Base-by-base conservation (phyloP, 1,140 invertebrate species). In the Potamilus streckersoni region DNA sequence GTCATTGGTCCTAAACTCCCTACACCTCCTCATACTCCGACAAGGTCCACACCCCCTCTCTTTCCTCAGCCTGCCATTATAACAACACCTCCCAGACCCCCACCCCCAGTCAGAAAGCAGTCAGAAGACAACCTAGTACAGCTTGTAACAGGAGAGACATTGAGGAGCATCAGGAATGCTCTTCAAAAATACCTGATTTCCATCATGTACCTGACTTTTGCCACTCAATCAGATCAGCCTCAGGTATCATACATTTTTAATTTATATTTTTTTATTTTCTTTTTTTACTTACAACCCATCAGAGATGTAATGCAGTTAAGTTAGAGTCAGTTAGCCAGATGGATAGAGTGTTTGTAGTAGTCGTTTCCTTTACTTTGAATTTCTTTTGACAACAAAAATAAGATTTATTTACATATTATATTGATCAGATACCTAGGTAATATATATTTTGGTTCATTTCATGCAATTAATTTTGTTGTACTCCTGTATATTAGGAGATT, bases 161-260 rank as follows among this genome's bases (percentile, higher is more conserved):
- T 57, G 19, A 20, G 67, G 17, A 66, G 58, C n/a, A 19, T 74
- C 12, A 49, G 31, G 23, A 27, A 19, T 16, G 63, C 64, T 16
- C 49, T 82, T 5, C 56, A 70, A n/a, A 78, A 61, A 14, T 69
- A 62, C 2, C 65, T 74, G 19, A 77, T 79, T 59, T 68, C 73
- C 74, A 81, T 84, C 8, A 76, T 87, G 81, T 87, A 85, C 68
- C 74, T 87, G 23, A 86, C 86, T 19, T 76, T 87, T 56, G 77
- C 74, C 60, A 69, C 69, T 16, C 69, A 76, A 31, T 64, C 74
- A 31, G 74, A 76, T 55, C 57, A 76, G 14, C 16, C 69, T 27
- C 71, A 70, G 58, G 74, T 76, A 71, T 69, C 19, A n/a, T 23
- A 62, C 38, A 6, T 49, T 49, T 49, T 49, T 49, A 8, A 49